phyloP scores from a whole-genome alignment of 1,140 invertebrate species.

The Dryas iulia region DNA sequence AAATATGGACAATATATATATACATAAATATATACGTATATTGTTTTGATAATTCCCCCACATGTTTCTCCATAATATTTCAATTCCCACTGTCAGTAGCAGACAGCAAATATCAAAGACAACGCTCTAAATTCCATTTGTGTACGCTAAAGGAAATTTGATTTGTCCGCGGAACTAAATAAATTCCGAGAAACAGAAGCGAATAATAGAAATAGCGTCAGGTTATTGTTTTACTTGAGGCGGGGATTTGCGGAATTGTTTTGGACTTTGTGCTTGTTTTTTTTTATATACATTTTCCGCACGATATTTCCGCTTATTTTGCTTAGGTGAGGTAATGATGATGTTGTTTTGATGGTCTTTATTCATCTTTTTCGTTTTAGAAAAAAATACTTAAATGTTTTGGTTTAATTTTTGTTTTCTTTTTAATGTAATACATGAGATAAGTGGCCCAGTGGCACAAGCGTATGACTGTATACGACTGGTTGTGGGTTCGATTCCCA shows the following conservation, averaged over 20 bases:
- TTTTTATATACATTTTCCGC: neutral
- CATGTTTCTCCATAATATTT: slow-evolving; percentile 10
- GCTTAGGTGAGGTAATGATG: neutral
- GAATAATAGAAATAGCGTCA: neutral
- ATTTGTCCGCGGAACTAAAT: slow-evolving; percentile 23
- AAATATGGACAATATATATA: too few relatives aligned
- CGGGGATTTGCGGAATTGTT: neutral
- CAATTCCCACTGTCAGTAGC: slow-evolving; percentile 9
- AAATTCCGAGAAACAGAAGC: slow-evolving; percentile 11
- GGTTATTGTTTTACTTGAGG: neutral
- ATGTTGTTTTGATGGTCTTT: too few relatives aligned
- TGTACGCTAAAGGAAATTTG: slow-evolving; percentile 18
- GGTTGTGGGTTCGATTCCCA: too few relatives aligned
- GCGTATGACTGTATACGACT: too few relatives aligned
- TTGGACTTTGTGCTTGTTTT: neutral
- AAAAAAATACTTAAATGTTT: too few relatives aligned
- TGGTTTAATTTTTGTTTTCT: too few relatives aligned
- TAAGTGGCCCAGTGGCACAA: too few relatives aligned
- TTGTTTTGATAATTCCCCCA: neutral
- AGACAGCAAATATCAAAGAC: slow-evolving; percentile 19
- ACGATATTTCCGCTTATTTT: neutral
- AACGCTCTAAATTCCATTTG: slow-evolving; percentile 13
- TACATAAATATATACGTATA: neutral
- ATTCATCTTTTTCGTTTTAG: too few relatives aligned
- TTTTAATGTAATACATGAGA: too few relatives aligned